A percentile compares a stretch with the other conserved stretches of the same genome.
These are phyloP conservation scores for Rugalucina vietnamica DNA, from an alignment of 2,888 invertebrate species.

Conservation along the genomic window DNA sequence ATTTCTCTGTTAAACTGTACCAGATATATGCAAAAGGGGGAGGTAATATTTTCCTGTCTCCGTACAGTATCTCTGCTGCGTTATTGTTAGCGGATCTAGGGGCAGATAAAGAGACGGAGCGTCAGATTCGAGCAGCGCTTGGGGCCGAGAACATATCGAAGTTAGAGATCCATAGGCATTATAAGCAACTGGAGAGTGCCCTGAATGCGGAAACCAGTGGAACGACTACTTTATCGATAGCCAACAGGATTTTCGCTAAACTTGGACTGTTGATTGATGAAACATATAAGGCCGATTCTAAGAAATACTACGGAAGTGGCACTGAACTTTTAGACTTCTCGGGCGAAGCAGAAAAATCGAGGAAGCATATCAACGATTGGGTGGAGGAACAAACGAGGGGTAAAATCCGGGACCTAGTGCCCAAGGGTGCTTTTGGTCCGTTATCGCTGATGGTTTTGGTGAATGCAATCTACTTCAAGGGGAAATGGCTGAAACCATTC, in stretches of 20 bases:
- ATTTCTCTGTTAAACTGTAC: not conserved
- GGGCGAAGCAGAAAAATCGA: conserved; percentile 79
- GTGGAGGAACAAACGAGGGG: conserved; percentile 91
- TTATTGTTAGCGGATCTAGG: conserved; percentile 64
- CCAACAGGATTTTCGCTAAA: conserved; percentile 62
- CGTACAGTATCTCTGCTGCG: conserved; percentile 68
- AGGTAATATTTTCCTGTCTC: conserved; percentile 62
- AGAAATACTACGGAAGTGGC: conserved; percentile 58
- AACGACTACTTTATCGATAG: conserved; percentile 40
- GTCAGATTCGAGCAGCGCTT: conserved; percentile 48
- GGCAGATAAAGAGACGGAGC: conserved; percentile 52
- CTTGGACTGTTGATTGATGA: conserved; percentile 42
- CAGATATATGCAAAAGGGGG: not conserved
- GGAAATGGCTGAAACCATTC: conserved; percentile 86
- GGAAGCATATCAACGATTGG: conserved; percentile 90
- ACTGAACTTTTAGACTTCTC: conserved; percentile 81
- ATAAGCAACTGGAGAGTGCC: conserved; percentile 39
- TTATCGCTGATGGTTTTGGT: conserved; percentile 83
- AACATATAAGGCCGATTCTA: conserved; percentile 36
- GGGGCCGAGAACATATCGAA: conserved; percentile 20
- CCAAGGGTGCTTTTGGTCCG: conserved; percentile 83
- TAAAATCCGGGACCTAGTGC: conserved; percentile 91
- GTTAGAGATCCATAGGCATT: conserved; percentile 38
- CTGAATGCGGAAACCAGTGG: conserved; percentile 36
- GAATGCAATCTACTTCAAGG: conserved; percentile 85